A percentile compares a stretch with the other conserved stretches of the same genome.
Evolutionary conservation across 2,113 vertebrate genomes (phyloP).

Genomic region (Gallinago jamesoni): DNA sequence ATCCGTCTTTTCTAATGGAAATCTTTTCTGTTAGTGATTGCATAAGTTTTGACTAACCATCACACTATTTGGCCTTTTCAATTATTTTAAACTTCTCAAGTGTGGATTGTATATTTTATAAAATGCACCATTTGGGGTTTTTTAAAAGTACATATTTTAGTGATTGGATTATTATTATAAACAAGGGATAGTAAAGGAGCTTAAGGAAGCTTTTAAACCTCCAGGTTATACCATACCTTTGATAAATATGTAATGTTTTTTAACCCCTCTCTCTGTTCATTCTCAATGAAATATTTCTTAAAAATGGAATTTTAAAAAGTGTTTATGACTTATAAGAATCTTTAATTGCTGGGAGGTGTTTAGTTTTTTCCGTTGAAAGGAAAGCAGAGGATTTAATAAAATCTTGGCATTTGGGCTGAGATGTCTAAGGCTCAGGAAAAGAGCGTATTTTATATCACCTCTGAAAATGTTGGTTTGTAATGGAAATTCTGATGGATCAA

Average conservation of each 20-base stretch:
- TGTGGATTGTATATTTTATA: neutral
- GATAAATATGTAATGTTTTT: neutral
- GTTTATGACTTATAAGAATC: neutral
- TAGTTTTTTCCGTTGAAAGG: neutral
- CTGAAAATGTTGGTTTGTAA: slow-evolving; percentile 6
- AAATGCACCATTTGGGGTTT: neutral
- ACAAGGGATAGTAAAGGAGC: neutral
- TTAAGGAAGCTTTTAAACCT: neutral
- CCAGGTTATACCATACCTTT: neutral
- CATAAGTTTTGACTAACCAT: neutral
- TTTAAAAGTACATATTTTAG: neutral
- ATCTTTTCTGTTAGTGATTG: neutral
- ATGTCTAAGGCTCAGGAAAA: neutral
- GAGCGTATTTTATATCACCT: neutral
- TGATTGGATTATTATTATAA: neutral
- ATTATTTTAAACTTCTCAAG: neutral
- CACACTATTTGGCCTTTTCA: neutral
- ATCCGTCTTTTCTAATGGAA: neutral
- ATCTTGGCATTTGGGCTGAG: neutral
- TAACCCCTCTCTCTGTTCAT: neutral
- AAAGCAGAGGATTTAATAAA: neutral
- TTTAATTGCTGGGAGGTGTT: neutral
- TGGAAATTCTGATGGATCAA: neutral
- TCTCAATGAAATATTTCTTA: neutral
- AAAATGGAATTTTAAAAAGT: neutral